Percentiles rank a stretch among this genome's conserved stretches.
Conservation (phyloP, 2,113 vertebrate genomes). For the Nyctereutes procyonoides region DNA sequence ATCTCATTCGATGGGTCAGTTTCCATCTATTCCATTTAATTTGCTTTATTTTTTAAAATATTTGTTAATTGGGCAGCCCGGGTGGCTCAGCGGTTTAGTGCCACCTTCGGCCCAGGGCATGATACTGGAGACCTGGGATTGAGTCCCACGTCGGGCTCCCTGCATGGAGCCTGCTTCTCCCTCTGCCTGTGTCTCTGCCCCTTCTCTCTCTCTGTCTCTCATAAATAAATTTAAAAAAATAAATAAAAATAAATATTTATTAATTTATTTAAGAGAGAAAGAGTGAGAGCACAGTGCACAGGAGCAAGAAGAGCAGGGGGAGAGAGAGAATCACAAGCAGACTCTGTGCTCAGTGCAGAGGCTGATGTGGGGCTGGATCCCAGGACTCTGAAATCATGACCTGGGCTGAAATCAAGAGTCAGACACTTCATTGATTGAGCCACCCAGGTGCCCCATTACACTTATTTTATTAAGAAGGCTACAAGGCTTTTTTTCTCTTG, state of each 20-base stretch:
- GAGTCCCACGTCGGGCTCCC: too few relatives aligned
- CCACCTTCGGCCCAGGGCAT: too few relatives aligned
- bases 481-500: constrained; percentile 11
- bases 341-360: neutral
- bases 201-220: too few relatives aligned
- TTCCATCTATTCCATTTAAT: neutral
- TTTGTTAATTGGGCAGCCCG: neutral
- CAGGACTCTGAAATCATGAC: neutral
- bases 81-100: too few relatives aligned
- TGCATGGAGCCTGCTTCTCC: too few relatives aligned
- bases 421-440: neutral
- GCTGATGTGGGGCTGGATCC: neutral
- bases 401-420: neutral
- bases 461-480: neutral
- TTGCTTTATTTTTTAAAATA: neutral
- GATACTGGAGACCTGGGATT: too few relatives aligned
- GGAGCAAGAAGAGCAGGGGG: neutral
- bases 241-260: too few relatives aligned
- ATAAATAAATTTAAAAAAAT: too few relatives aligned
- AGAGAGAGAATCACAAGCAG: neutral
- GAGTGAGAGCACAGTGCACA: neutral
- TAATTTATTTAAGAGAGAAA: neutral
- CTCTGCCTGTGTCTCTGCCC: too few relatives aligned
- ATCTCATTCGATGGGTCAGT: neutral
- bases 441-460: neutral